Percentiles rank a stretch among this genome's conserved stretches.
phyloP scores from a whole-genome alignment of 2,113 vertebrate genomes.

The Tetrao urogallus region DNA sequence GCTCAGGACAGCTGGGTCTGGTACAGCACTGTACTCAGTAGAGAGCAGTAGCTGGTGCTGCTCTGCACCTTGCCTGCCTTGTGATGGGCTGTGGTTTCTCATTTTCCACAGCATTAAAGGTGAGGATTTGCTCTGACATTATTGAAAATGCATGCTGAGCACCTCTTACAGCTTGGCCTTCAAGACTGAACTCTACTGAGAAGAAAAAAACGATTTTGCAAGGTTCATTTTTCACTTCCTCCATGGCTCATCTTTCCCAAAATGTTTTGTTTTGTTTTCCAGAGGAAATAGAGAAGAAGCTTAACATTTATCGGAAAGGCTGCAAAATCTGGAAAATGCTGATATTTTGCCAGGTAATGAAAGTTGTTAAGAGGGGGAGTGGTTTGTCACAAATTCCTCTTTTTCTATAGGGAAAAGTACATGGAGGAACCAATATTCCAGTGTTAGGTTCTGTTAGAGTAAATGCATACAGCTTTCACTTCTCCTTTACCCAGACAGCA shows the following conservation, averaged over 20 bases:
- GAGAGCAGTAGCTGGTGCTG: not conserved
- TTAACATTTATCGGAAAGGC: conserved; percentile 92
- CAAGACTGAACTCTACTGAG: not conserved
- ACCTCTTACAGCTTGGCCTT: not conserved
- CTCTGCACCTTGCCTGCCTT: not conserved
- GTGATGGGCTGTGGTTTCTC: not conserved
- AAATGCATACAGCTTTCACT: not conserved
- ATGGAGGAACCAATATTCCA: not conserved
- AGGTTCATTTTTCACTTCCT: not conserved
- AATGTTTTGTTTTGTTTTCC: not conserved
- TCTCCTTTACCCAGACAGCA: not conserved
- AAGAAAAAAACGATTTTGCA: not conserved
- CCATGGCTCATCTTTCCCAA: not conserved
- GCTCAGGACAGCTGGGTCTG: not conserved
- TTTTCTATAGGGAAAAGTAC: not conserved
- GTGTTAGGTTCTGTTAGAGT: not conserved
- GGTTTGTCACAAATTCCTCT: not conserved
- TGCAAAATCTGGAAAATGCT: conserved; percentile 98
- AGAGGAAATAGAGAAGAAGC: conserved; percentile 98
- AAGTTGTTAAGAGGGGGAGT: not conserved
- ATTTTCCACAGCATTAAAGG: not conserved
- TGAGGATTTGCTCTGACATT: not conserved
- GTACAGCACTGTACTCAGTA: not conserved
- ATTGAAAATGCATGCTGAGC: not conserved
- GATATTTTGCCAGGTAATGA: conserved; percentile 94